These are phyloP conservation scores for Esox niger DNA, from an alignment of 2,113 vertebrate species.

Conservation along the genomic window DNA sequence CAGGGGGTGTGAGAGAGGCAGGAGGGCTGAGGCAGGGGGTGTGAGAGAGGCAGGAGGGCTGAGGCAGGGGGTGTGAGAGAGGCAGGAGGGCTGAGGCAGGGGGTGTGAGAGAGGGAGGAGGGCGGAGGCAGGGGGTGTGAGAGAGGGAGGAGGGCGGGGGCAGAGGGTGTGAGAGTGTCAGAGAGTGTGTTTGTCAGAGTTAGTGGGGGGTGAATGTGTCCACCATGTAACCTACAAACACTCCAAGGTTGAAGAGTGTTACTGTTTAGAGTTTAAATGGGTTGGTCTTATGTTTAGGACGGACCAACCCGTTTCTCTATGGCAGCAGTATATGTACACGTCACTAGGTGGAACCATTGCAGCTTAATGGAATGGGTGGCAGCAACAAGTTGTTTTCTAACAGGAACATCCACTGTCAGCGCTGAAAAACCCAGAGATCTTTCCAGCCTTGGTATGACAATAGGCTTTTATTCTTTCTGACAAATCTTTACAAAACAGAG, in stretches of 20 bases:
- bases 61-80: too few relatives aligned
- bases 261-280: background rate
- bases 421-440: background rate
- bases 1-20: conserved; percentile 27
- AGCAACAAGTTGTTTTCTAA: background rate
- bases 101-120: too few relatives aligned
- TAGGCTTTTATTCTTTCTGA: conserved; percentile 58
- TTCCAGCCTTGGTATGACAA: conserved; percentile 28
- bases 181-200: background rate
- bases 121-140: too few relatives aligned
- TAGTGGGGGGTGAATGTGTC: conserved; percentile 36
- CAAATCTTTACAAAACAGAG: conserved; percentile 71
- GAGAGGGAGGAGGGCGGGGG: conserved; percentile 1
- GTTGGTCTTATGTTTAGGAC: background rate
- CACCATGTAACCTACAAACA: conserved; percentile 25
- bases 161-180: background rate
- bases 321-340: background rate
- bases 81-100: too few relatives aligned
- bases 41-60: too few relatives aligned
- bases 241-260: background rate
- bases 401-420: background rate
- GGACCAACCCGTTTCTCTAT: background rate
- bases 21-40: too few relatives aligned
- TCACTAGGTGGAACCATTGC: conserved; percentile 1
- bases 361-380: background rate